Conservation (phyloP, 2,888 invertebrate genomes). For the Palloptera scutellata region DNA sequence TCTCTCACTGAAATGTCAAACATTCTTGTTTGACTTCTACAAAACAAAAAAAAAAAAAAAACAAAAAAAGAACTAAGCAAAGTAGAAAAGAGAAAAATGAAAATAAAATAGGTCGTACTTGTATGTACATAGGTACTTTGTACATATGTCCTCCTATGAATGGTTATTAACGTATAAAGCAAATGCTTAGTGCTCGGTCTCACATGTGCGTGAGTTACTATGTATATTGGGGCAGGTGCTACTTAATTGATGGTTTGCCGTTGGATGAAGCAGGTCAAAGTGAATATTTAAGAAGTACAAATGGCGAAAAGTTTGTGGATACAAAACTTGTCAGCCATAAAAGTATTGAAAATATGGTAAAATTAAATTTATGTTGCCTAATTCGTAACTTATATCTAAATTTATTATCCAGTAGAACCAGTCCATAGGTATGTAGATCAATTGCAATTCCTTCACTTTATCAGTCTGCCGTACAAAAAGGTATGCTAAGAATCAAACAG, state of each 20-base stretch:
- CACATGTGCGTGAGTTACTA: not conserved
- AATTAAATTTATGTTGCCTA: too few relatives aligned
- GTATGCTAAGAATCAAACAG: too few relatives aligned
- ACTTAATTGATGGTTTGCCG: not conserved
- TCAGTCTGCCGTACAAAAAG: too few relatives aligned
- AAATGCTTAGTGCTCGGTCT: constrained; percentile 27
- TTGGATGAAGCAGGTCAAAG: not conserved
- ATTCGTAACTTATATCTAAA: too few relatives aligned
- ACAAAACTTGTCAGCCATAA: too few relatives aligned
- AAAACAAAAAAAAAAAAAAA: constrained; percentile 26
- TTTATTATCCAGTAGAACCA: too few relatives aligned
- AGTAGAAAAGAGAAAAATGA: constrained; percentile 36
- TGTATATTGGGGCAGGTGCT: not conserved
- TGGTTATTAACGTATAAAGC: constrained; percentile 55
- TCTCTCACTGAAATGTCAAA: constrained; percentile 51
- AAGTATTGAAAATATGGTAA: too few relatives aligned
- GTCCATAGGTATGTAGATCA: too few relatives aligned
- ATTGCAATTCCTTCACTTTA: too few relatives aligned
- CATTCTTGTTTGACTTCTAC: constrained; percentile 46
- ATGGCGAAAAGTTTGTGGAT: too few relatives aligned
- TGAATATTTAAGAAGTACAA: not conserved
- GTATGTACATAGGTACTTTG: constrained; percentile 37
- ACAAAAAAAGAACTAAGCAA: constrained; percentile 6
- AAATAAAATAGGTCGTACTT: constrained; percentile 29
- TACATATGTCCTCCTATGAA: constrained; percentile 49